Evolutionary conservation across 2,797 vertebrate species (phyloP), one percentile per base, ranked within the genome.

Genomic region (Gallinago solitaria): DNA sequence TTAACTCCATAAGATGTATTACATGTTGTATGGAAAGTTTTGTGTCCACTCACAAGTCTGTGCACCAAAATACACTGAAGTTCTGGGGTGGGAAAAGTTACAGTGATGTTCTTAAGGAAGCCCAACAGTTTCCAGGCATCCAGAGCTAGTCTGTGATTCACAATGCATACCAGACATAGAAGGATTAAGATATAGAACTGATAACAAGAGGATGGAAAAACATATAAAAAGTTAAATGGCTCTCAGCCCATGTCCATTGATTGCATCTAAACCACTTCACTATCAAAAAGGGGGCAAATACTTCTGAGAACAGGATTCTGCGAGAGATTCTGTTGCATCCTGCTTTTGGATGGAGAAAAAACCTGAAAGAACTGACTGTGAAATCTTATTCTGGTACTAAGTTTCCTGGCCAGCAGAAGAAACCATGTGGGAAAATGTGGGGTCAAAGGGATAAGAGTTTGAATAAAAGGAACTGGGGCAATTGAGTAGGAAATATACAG

Each of bases 141-240:
- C 80, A 83, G 85, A 87, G 41, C 54, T 80, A 71, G 60, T 84
- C 90, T 89, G 76, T 94, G 95, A 95, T 93, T 96, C 91, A 94
- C 70, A 61, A 35, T n/a, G 86, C 95, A 96, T 97, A 95, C 95
- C 96, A 97, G 96, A 95, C 94, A 83, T 87, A 87, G 91, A 94
- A 90, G 67, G 93, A 95, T 95, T 95, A 96, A 95, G 95, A 96
- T 91, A 74, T 0, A 71, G 92, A 92, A 95, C 81, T 87, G 96
- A 95, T 96, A 95, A 90, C 32, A 78, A 77, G 64, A 80, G n/a
- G 64, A 78, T 91, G 71, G 80, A 41, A 48, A 82, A 89, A 30
- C 32, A 24, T 18, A 19, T 67, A 69, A 80, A 79, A 87, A 78
- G 18, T 84, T 33, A 65, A 92, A 50, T 78, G 57, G 16, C 30